Conservation (phyloP, 2,888 invertebrate genomes). For the Drosophila macrothrix region DNA sequence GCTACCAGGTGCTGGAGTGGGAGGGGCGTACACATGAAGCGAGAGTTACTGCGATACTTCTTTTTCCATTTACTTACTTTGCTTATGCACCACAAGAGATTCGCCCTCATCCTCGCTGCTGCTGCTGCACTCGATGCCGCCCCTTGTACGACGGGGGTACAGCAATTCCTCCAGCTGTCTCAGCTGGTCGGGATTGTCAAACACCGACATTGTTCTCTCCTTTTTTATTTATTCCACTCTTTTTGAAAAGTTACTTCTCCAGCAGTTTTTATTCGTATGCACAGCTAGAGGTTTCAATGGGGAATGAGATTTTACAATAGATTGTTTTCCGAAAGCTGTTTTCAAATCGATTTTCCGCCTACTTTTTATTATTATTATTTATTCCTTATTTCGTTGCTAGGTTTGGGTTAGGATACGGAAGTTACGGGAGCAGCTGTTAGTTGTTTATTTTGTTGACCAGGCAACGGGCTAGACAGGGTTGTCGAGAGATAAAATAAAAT, state of each 20-base stretch:
- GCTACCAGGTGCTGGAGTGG: slow-evolving; percentile 85
- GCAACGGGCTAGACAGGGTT: slow-evolving; percentile 25
- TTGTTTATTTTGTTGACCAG: slow-evolving; percentile 57
- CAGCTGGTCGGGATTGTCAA: slow-evolving; percentile 81
- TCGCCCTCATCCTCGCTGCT: slow-evolving; percentile 75
- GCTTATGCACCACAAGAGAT: slow-evolving; percentile 51
- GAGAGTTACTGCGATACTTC: background rate
- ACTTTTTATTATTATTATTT: slow-evolving; percentile 19
- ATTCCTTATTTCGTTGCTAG: background rate
- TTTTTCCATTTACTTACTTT: slow-evolving; percentile 65
- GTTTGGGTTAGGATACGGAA: background rate
- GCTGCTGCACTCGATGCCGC: slow-evolving; percentile 74
- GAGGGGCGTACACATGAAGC: background rate
- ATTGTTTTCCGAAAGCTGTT: slow-evolving; percentile 1
- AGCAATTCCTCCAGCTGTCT: slow-evolving; percentile 77
- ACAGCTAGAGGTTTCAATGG: slow-evolving; percentile 19
- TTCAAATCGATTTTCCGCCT: slow-evolving; percentile 54
- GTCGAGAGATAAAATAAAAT: background rate
- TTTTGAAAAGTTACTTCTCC: slow-evolving; percentile 3
- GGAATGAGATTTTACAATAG: slow-evolving; percentile 30
- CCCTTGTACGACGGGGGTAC: slow-evolving; percentile 66
- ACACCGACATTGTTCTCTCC: slow-evolving; percentile 78
- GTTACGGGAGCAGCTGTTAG: slow-evolving; percentile 19
- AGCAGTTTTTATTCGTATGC: slow-evolving; percentile 5
- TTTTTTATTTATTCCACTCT: slow-evolving; percentile 4